A percentile compares a stretch with the other conserved stretches of the same genome.
Conservation (phyloP, 2,113 vertebrate genomes). For the Pipa parva region DNA sequence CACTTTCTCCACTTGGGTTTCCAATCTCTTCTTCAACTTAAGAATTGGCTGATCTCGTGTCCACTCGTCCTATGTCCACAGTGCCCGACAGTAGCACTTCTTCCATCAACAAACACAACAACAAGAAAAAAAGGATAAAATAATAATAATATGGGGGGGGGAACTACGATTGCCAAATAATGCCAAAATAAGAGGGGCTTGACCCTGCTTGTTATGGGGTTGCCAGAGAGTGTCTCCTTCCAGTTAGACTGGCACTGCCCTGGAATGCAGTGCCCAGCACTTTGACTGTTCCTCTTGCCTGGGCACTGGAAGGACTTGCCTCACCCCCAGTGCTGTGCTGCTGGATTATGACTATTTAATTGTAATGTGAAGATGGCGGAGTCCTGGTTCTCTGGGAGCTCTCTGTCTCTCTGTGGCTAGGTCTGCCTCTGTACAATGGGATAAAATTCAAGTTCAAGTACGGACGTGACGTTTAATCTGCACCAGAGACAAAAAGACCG, state of each 20-base stretch:
- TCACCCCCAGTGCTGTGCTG: conserved; percentile 66
- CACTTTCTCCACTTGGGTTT: conserved; percentile 69
- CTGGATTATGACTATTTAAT: conserved; percentile 72
- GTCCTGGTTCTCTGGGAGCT: conserved; percentile 86
- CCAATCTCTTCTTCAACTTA: conserved; percentile 70
- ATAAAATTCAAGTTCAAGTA: conserved; percentile 99
- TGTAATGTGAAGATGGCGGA: conserved; percentile 82
- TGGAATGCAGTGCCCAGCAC: conserved; percentile 65
- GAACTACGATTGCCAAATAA: conserved; percentile 20
- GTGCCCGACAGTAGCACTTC: conserved; percentile 61
- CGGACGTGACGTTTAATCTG: conserved; percentile 99
- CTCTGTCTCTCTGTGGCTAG: conserved; percentile 87
- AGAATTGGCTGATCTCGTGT: conserved; percentile 61
- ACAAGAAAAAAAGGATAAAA: conserved; percentile 9
- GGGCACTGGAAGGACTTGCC: conserved; percentile 64
- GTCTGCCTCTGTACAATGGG: conserved; percentile 93
- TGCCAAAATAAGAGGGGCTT: conserved; percentile 51
- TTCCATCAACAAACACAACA: conserved; percentile 58
- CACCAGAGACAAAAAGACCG: conserved; percentile 83
- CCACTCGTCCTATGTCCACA: conserved; percentile 56
- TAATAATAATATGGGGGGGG: conserved; percentile 30
- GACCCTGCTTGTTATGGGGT: conserved; percentile 63
- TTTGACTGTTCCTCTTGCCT: conserved; percentile 64
- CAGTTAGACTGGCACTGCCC: conserved; percentile 72
- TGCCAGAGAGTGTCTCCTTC: conserved; percentile 65